Evolutionary conservation across 2,113 vertebrate species (phyloP), one percentile per base, ranked within the genome.

Genomic region (Leptobrachium ailaonicum): DNA sequence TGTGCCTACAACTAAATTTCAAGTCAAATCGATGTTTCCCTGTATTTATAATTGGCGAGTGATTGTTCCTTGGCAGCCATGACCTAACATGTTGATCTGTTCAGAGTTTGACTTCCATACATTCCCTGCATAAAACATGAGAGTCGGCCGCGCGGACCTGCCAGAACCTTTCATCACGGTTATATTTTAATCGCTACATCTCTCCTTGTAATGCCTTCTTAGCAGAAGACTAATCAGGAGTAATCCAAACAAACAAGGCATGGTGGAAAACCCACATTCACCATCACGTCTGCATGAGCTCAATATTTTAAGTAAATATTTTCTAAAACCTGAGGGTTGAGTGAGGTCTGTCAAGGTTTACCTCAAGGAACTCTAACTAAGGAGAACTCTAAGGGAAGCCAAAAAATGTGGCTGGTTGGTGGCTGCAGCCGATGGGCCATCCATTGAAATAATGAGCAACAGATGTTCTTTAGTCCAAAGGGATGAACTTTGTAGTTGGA

Each of bases 111-210:
- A 72, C 77, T 73, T 79, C 60, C 32, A 66, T 79, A 43, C 77
- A 79, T 79, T 73, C 77, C 77, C 77, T 79, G 70, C 77, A 79
- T 79, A 73, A 79, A 73, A 79, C 69, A 79, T 79, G 77, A 79
- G 69, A 44, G 32, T 40, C 11, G 66, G n/a, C 53, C 66, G 45
- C 20, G 40, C 60, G 6, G 56, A 72, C 71, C 60, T 72, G 70
- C 70, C 60, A 41, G 14, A n/a, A 73, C 32, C 45, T 66, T 79
- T 66, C 77, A 73, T 41, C 77, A 66, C 44, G 68, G 44, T 58
- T 32, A 45, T 66, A 73, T 53, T 42, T 79, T 73, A 54, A 72
- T 63, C 53, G 62, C 5, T 4, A 11, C n/a, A 43, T 3, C n/a
- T 72, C 66, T 41, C 41, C n/a, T 47, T 41, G 47, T 43, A 47